These are phyloP conservation scores for Zoanthus gigantus DNA, from an alignment of 92 coral and sea anemone genomes.

Conservation along the genomic window DNA sequence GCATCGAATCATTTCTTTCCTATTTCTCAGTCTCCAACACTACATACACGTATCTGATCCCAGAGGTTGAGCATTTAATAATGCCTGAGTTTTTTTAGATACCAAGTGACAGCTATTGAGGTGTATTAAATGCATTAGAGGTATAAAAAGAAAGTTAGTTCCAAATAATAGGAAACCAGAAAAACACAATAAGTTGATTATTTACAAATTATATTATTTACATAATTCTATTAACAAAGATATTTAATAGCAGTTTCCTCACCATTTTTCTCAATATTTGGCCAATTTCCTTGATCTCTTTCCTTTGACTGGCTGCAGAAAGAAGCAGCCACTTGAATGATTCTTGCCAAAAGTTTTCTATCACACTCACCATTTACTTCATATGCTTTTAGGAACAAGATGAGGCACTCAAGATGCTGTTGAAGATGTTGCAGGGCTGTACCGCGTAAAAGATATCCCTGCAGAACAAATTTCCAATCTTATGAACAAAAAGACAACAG, in stretches of 20 bases:
- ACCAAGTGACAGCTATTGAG: no score
- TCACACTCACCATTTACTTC: slow-evolving; percentile 73
- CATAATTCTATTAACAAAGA: no score
- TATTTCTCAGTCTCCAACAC: no score
- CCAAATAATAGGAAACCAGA: no score
- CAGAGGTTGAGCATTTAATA: no score
- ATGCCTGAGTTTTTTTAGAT: no score
- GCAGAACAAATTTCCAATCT: background rate
- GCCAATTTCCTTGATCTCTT: slow-evolving; percentile 58
- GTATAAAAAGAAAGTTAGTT: no score
- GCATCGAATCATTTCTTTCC: no score
- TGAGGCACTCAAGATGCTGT: slow-evolving; percentile 70
- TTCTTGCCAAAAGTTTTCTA: slow-evolving; percentile 56
- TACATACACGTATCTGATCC: no score
- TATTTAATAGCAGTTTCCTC: background rate
- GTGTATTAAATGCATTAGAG: no score
- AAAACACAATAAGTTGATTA: no score
- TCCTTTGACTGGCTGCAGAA: slow-evolving; percentile 73
- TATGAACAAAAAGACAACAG: background rate
- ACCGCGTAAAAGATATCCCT: slow-evolving; percentile 87
- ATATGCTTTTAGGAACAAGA: slow-evolving; percentile 76
- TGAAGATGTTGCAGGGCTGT: slow-evolving; percentile 80
- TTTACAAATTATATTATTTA: no score
- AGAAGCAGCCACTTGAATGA: slow-evolving; percentile 69
- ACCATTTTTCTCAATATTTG: slow-evolving; percentile 57